Conservation (phyloP, 2,113 vertebrate genomes). For the Asarcornis scutulata region DNA sequence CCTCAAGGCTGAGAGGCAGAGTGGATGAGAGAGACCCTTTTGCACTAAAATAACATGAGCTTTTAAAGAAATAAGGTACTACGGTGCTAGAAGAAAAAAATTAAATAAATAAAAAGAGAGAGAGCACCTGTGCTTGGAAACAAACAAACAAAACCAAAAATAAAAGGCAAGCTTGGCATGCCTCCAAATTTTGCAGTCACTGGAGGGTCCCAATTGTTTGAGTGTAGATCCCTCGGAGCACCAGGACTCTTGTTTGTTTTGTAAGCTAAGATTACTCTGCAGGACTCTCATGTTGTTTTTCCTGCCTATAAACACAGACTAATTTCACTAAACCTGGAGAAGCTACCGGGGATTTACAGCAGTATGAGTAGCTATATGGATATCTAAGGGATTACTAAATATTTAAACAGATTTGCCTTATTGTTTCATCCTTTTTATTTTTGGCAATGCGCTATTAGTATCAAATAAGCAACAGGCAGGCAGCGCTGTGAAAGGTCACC, state of each 20-base stretch:
- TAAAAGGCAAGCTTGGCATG: not conserved
- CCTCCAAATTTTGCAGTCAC: not conserved
- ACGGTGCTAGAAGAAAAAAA: not conserved
- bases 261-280: slow-evolving; percentile 2
- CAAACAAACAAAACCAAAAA: not conserved
- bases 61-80: slow-evolving; percentile 49
- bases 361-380: not conserved
- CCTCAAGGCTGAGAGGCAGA: slow-evolving; percentile 62
- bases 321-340: slow-evolving; percentile 9
- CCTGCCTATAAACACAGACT: not conserved
- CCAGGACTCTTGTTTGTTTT: not conserved
- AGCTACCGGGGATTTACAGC: not conserved
- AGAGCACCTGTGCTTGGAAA: slow-evolving; percentile 6
- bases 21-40: slow-evolving; percentile 53
- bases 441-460: slow-evolving; percentile 14
- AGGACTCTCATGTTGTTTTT: not conserved
- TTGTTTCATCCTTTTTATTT: slow-evolving; percentile 12
- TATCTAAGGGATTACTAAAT: not conserved
- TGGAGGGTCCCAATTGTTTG: not conserved
- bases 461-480: slow-evolving; percentile 12
- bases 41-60: slow-evolving; percentile 49
- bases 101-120: not conserved
- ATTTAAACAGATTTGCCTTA: not conserved
- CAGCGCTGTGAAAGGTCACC: slow-evolving; percentile 27
- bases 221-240: not conserved